These are phyloP conservation scores for Tenthredo notha DNA, from an alignment of 2,888 invertebrate genomes.

Conservation along the genomic window DNA sequence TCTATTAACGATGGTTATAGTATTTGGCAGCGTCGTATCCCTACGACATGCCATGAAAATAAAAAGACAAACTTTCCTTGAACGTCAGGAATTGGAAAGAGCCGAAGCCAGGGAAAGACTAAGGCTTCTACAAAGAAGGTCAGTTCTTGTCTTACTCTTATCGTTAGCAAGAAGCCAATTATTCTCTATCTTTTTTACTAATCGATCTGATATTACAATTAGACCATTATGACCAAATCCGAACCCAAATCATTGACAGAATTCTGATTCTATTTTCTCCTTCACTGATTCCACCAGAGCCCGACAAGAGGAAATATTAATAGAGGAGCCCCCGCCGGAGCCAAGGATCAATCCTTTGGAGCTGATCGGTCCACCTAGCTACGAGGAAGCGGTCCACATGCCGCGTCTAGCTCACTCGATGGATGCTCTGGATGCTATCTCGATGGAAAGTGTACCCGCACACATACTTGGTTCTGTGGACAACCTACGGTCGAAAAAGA, in stretches of 20 bases:
- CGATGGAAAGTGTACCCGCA: constrained; percentile 59
- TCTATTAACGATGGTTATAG: constrained; percentile 77
- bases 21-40: constrained; percentile 80
- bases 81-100: constrained; percentile 81
- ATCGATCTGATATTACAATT: constrained; percentile 4
- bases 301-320: constrained; percentile 80
- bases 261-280: background rate
- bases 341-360: constrained; percentile 81
- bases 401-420: constrained; percentile 81
- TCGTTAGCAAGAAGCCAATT: background rate
- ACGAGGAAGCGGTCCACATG: constrained; percentile 89
- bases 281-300: background rate
- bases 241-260: background rate
- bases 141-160: background rate
- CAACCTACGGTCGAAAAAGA: constrained; percentile 69
- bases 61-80: constrained; percentile 79
- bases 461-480: constrained; percentile 71
- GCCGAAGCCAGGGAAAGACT: constrained; percentile 81
- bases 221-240: background rate
- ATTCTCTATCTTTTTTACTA: background rate
- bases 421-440: constrained; percentile 70
- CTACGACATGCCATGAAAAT: constrained; percentile 81
- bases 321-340: constrained; percentile 82
- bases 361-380: constrained; percentile 86
- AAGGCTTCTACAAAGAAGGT: constrained; percentile 78